phyloP scores from a whole-genome alignment of 92 coral and sea anemone species.

The Diadumene lineata region DNA sequence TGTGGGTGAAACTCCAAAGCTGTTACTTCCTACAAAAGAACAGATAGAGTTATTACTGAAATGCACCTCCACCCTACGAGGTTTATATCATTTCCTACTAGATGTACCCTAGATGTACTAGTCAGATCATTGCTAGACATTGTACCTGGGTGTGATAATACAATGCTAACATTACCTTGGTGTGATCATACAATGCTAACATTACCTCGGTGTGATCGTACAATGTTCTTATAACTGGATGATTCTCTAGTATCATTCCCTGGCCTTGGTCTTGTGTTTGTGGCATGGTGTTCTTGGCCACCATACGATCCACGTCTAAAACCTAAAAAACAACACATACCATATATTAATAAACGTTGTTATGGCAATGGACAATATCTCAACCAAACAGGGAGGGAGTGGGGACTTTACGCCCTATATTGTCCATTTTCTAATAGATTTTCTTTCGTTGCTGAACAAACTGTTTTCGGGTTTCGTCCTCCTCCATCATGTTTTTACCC shows the following conservation, averaged over 20 bases:
- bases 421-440: no score
- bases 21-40: slow-evolving; percentile 7
- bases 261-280: slow-evolving; percentile 87
- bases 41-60: background rate
- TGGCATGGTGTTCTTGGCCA: slow-evolving; percentile 96
- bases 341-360: no score
- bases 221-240: slow-evolving; percentile 93
- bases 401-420: no score
- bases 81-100: no score
- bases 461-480: no score
- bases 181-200: background rate
- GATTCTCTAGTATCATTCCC: slow-evolving; percentile 86
- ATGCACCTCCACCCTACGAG: background rate
- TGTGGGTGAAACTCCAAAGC: slow-evolving; percentile 89
- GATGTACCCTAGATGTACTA: no score
- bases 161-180: background rate
- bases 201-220: slow-evolving; percentile 90
- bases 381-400: no score
- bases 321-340: slow-evolving; percentile 41
- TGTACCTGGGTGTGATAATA: background rate
- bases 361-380: no score
- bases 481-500: no score
- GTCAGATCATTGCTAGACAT: no score
- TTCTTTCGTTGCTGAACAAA: no score
- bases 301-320: slow-evolving; percentile 96